Base-by-base conservation (phyloP, 2,113 vertebrate genomes). In the Vicugna pacos region DNA sequence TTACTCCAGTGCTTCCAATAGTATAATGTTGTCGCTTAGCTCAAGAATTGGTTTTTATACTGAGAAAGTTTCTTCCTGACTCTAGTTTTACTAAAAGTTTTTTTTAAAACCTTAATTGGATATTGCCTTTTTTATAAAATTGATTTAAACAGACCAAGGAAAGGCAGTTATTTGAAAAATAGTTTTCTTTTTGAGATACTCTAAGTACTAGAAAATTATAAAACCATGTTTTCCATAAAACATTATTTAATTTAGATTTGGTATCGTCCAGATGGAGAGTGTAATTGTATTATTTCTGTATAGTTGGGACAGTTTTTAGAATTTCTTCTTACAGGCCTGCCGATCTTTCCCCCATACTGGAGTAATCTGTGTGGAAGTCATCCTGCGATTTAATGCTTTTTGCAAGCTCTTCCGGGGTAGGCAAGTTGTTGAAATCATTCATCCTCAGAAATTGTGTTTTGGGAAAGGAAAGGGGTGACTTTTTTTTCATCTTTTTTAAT, bases 211-310 rank as follows among this genome's bases (percentile, higher is more conserved):
- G 52, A 70, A 90, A 87, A 22, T 52, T 17, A 85, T 70, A 70
- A 91, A 92, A 69, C 58, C 26, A 22, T 60, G 15, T 90, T 96
- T 92, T 76, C 90, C 28, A 90, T 83, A 73, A 81, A 87, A 83
- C 69, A 77, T 54, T 92, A 70, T 52, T 96, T 52, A 62, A 69
- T 83, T 89, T 90, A 83, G 35, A 52, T 89, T 95, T 94, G 70
- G 11, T 26, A 83, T 79, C 73, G 69, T 70, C 80, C 35, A 79
- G 50, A 72, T 42, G 30, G 38, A 75, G 58, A 24, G 11, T 9
- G 14, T 91, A 91, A 95, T 95, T 80, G 4, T 30, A 4, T 85
- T 96, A 83, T 87, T 96, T 93, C 26, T 22, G 65, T 92, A 75
- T 65, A 79, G 3, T 79, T 86, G 28, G 26, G 28, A n/a, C 60